Percentiles rank a stretch among this genome's conserved stretches.
These are phyloP conservation scores for Caenorhabditis imperialis DNA, from an alignment of 2,888 invertebrate species.

Conservation along the genomic window DNA sequence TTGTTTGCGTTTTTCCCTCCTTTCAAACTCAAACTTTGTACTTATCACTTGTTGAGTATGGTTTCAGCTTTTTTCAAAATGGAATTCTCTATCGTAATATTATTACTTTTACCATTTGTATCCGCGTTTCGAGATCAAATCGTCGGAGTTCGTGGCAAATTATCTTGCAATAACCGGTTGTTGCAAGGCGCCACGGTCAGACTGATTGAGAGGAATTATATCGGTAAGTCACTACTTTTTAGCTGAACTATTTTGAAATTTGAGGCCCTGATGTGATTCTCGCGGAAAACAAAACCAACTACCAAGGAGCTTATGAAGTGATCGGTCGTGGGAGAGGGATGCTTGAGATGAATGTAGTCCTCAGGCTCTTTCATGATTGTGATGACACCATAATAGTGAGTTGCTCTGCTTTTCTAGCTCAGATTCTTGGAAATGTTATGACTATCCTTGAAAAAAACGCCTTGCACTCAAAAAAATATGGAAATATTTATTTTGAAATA, in stretches of 20 bases:
- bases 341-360: slow-evolving; percentile 63
- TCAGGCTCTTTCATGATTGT: slow-evolving; percentile 62
- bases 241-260: slow-evolving; percentile 2
- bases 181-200: slow-evolving; percentile 61
- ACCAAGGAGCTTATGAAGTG: slow-evolving; percentile 65
- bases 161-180: slow-evolving; percentile 64
- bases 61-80: slow-evolving; percentile 21
- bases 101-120: slow-evolving; percentile 6
- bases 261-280: slow-evolving; percentile 68
- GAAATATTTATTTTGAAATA: neutral
- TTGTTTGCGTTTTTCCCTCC: no score
- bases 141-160: slow-evolving; percentile 64
- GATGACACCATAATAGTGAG: slow-evolving; percentile 60
- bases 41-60: no score
- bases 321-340: slow-evolving; percentile 63
- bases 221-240: slow-evolving; percentile 54
- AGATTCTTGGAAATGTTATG: no score
- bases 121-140: slow-evolving; percentile 64
- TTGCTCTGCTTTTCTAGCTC: no score
- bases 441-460: no score
- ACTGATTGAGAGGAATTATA: slow-evolving; percentile 65
- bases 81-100: slow-evolving; percentile 5
- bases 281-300: slow-evolving; percentile 63
- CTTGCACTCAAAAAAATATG: no score
- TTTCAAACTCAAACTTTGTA: no score